Base-by-base conservation (phyloP, 2,888 invertebrate species). In the Galeruca laticollis region DNA sequence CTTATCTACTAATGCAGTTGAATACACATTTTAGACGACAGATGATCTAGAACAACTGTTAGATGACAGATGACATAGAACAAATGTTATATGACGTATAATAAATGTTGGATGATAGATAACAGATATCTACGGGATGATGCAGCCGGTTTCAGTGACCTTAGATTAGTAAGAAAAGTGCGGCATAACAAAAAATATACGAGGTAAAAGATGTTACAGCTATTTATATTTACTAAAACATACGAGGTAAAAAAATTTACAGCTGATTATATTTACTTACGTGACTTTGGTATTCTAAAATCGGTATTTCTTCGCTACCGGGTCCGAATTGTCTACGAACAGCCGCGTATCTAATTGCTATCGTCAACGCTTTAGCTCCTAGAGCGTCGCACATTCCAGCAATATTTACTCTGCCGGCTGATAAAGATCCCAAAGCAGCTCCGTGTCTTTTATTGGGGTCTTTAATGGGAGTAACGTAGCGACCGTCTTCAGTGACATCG, bases 271-370 rank as follows among this genome's bases (percentile, higher is more conserved):
- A n/a, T 43, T 2, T 15, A 79, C 85, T 85, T 83, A 92, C 93
- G 86, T 95, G 96, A 49, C 94, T 90, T 83, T 96, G 98, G 84
- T 98, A 98, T 82, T 98, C 97, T 76, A 98, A 85, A 1, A 98
- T 93, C 0, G 97, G 92, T 72, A 91, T 88, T 84, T 98, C 98
- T 65, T 89, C 89, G 8, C 86, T 82, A 11, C 88, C 87, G 0
- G 94, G 92, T 0, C 96, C 97, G 83, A 98, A 98, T 87, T 98
- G 98, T 77, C 89, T 90, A 72, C 98, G 88, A 0, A 93, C 93
- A 0, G 92, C 95, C 0, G 96, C 94, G 84, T 98, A 98, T 18
- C 98, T 88, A 20, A 94, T 87, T 0, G 96, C 96, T 72, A 98
- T 96, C 6, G 92, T 89, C 0, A 96, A 85, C 0, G 94, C 94